These are phyloP conservation scores for Sebastes jordani DNA, from an alignment of 2,797 vertebrate species.

Conservation along the genomic window DNA sequence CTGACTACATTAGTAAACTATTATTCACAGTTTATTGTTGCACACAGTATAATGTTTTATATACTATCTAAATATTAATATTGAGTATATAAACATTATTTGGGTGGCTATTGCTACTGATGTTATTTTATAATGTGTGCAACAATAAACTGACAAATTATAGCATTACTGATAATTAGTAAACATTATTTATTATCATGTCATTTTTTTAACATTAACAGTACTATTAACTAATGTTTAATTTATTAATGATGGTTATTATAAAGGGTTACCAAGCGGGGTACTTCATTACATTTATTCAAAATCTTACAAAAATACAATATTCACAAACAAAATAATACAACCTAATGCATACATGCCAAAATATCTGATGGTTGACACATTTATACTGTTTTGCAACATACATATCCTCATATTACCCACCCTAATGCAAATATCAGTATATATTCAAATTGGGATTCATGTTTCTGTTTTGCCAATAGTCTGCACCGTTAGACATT, in stretches of 20 bases:
- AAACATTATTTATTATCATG: background rate
- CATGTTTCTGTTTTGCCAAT: background rate
- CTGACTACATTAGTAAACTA: no score
- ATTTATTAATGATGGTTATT: no score
- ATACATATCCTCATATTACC: background rate
- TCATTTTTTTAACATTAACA: background rate
- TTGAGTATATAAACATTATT: no score
- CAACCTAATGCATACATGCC: background rate
- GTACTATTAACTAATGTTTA: fast-evolving
- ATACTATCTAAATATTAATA: no score
- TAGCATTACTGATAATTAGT: fast-evolving
- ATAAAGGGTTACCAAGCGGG: no score
- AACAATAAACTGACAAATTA: background rate
- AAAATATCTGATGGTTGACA: background rate
- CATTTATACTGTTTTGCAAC: no score
- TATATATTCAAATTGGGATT: background rate
- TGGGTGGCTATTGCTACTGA: no score
- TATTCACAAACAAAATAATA: background rate
- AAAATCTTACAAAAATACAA: background rate
- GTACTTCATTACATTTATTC: background rate
- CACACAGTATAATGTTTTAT: no score
- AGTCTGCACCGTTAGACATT: background rate
- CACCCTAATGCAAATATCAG: background rate
- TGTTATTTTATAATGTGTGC: no score
- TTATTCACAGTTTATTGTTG: no score